Evolutionary conservation across 2,113 vertebrate species (phyloP).

Genomic region (Psittacara wagleri): DNA sequence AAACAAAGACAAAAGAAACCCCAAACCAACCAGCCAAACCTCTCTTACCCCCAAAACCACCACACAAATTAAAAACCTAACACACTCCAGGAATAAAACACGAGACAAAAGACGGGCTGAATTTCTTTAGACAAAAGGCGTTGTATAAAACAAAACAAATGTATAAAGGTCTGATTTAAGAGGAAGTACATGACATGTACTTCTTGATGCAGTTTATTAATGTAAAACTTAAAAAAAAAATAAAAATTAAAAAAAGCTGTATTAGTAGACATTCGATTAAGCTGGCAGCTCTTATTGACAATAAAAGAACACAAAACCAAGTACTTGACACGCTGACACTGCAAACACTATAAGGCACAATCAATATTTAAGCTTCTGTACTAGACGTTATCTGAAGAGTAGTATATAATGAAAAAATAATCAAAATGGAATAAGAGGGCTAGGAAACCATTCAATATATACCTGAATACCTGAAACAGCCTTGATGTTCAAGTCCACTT

Average conservation of each 20-base stretch:
- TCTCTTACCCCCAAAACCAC: neutral
- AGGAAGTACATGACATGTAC: neutral
- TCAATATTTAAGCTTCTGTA: neutral
- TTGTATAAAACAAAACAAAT: neutral
- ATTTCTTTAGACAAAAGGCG: neutral
- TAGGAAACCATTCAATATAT: neutral
- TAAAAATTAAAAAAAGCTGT: neutral
- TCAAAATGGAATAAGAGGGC: neutral
- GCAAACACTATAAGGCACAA: neutral
- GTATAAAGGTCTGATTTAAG: neutral
- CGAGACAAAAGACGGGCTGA: neutral
- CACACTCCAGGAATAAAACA: neutral
- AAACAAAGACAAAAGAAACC: neutral
- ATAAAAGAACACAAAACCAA: neutral
- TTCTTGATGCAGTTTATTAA: neutral
- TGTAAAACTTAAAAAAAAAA: neutral
- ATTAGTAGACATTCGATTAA: neutral
- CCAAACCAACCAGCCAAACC: neutral
- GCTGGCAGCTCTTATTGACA: neutral
- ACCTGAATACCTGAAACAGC: neutral
- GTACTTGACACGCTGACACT: neutral
- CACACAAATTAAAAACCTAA: neutral
- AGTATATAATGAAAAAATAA: neutral
- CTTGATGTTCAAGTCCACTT: neutral
- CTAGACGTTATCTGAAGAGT: rapidly evolving